phyloP scores from a whole-genome alignment of 1,140 invertebrate genomes.

The Leguminivora glycinivorella region DNA sequence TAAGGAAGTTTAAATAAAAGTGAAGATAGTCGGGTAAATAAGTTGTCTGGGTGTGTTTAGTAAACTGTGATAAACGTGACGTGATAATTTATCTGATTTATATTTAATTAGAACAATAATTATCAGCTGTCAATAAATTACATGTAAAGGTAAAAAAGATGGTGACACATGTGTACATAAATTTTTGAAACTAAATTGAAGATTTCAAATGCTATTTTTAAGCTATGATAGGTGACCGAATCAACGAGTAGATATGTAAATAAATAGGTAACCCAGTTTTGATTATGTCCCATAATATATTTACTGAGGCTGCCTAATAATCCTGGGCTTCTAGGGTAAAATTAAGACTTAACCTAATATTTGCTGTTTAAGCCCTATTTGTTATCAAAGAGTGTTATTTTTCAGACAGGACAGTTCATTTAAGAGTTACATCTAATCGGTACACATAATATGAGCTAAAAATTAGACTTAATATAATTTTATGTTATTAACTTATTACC shows the following conservation, averaged over 20 bases:
- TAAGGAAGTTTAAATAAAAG: background rate
- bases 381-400: background rate
- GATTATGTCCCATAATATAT: background rate
- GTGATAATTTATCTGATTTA: background rate
- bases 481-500: too few relatives aligned
- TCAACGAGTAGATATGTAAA: too few relatives aligned
- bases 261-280: background rate
- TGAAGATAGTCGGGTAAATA: background rate
- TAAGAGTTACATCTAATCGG: too few relatives aligned
- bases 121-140: background rate
- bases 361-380: background rate
- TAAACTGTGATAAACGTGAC: background rate
- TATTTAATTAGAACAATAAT: background rate
- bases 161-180: background rate
- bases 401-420: background rate
- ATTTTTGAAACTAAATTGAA: background rate
- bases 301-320: background rate
- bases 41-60: background rate
- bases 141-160: background rate
- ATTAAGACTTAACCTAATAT: constrained; percentile 7
- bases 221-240: too few relatives aligned
- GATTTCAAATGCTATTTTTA: too few relatives aligned
- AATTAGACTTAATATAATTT: too few relatives aligned
- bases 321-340: background rate
- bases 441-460: too few relatives aligned